Evolutionary conservation across 2,888 invertebrate genomes (phyloP), one percentile per base, ranked within the genome.

Genomic region (Acanthosepion esculentum): DNA sequence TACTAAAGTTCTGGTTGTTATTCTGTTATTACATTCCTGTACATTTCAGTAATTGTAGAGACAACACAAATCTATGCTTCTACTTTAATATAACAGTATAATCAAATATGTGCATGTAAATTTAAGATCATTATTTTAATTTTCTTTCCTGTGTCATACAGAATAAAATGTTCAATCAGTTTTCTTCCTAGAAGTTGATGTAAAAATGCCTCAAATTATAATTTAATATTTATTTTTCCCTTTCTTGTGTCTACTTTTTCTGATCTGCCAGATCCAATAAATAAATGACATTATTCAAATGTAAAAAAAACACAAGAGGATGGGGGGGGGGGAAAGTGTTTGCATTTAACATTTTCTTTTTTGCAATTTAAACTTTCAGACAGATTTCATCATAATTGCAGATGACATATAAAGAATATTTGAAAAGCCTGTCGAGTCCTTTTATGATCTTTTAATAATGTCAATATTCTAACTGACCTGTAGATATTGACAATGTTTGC

Each of bases 221-320:
- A 64, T n/a, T n/a, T 78, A 12, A 15, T 10, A 78, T 78, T 78
- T 78, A 33, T n/a, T n/a, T 78, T 78, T 29, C 78, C 78, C 10
- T 78, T 78, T 78, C 33, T 15, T 15, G 12, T n/a, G n/a, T 78
- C n/a, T 78, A 78, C 15, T 78, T 78, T 78, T 78, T 78, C n/a
- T n/a, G n/a, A 78, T 78, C 78, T 78, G 78, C 78, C 78, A 78
- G n/a, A 78, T 78, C 78, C 78, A 78, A 78, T 78, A 78, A 78
- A 18, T n/a, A 12, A 78, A 78, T 78, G 78, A 78, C n/a, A 78
- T 33, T 78, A 33, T 78, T 78, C n/a, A 78, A 15, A 78, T 78
- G 78, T n/a, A 78, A 78, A 4, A 78, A 15, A 78, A 78, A 33
- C 18, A 78, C 78, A 29, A 33, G 23, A 78, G 78, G 20, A 55